Evolutionary conservation across 92 coral and sea anemone species (phyloP).

Genomic region (Porites evermanni): DNA sequence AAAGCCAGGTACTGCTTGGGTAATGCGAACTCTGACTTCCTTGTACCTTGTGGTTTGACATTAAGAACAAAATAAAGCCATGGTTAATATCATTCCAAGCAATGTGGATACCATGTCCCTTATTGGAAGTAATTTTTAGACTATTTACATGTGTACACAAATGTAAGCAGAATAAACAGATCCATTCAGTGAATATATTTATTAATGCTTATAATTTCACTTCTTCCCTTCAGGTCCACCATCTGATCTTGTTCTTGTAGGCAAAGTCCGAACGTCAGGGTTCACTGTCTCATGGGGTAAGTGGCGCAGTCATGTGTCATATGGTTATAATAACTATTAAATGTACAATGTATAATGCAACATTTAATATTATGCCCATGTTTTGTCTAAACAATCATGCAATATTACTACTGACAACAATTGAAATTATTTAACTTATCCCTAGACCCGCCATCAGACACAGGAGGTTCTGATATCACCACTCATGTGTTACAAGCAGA

Average conservation of each 20-base stretch:
- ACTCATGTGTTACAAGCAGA: slow-evolving; percentile 77
- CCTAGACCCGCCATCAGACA: slow-evolving; percentile 85
- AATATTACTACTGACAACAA: not conserved
- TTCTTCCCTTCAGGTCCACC: slow-evolving; percentile 75
- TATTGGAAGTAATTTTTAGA: not conserved
- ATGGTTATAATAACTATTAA: too few relatives aligned
- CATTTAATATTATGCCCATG: too few relatives aligned
- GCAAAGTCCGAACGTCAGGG: slow-evolving; percentile 83
- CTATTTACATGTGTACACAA: too few relatives aligned
- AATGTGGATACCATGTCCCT: not conserved
- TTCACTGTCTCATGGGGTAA: slow-evolving; percentile 93
- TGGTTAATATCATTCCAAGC: too few relatives aligned
- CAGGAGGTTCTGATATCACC: slow-evolving; percentile 90
- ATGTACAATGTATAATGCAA: not conserved
- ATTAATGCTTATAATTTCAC: too few relatives aligned
- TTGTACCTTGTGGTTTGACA: not conserved
- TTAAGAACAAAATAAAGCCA: not conserved
- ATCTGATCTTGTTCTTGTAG: slow-evolving; percentile 76
- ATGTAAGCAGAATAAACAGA: too few relatives aligned
- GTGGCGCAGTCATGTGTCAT: not conserved
- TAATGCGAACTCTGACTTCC: not conserved
- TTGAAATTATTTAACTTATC: not conserved
- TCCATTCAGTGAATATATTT: too few relatives aligned
- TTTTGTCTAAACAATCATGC: too few relatives aligned
- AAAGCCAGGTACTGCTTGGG: slow-evolving; percentile 71